Evolutionary conservation across 2,888 invertebrate species (phyloP).

Genomic region (Tetramorium bicarinatum): DNA sequence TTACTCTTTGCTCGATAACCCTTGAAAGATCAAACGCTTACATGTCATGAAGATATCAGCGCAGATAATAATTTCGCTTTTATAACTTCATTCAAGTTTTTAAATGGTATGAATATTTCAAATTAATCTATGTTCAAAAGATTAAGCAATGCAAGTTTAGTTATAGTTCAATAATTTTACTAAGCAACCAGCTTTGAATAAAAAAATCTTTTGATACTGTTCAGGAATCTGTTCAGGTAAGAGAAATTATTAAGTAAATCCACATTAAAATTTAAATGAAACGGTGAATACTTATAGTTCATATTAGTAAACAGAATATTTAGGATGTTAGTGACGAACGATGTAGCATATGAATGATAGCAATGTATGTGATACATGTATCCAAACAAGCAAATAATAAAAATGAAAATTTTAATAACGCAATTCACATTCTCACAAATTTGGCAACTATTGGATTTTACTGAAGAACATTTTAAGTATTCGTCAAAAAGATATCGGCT

Average conservation of each 20-base stretch:
- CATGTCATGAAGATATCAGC: background rate
- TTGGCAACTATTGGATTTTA: background rate
- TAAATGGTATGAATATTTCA: background rate
- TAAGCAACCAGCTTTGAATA: background rate
- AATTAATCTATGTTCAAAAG: background rate
- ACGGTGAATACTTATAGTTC: background rate
- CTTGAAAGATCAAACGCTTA: too few relatives aligned
- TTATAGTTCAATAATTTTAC: background rate
- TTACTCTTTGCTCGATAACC: conserved; percentile 45
- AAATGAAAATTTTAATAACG: background rate
- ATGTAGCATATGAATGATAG: background rate
- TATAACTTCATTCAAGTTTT: background rate
- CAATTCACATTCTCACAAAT: background rate
- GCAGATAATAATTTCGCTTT: conserved; percentile 32
- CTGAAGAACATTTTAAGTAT: background rate
- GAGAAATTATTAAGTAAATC: background rate
- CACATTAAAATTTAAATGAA: background rate
- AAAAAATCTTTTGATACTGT: background rate
- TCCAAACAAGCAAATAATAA: background rate
- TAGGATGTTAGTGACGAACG: background rate
- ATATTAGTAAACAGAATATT: background rate
- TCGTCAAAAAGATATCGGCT: background rate
- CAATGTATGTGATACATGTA: background rate
- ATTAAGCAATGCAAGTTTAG: background rate
- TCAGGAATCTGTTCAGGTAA: background rate